These are phyloP conservation scores for Falco columbarius DNA, from an alignment of 2,797 vertebrate genomes.

Conservation along the genomic window DNA sequence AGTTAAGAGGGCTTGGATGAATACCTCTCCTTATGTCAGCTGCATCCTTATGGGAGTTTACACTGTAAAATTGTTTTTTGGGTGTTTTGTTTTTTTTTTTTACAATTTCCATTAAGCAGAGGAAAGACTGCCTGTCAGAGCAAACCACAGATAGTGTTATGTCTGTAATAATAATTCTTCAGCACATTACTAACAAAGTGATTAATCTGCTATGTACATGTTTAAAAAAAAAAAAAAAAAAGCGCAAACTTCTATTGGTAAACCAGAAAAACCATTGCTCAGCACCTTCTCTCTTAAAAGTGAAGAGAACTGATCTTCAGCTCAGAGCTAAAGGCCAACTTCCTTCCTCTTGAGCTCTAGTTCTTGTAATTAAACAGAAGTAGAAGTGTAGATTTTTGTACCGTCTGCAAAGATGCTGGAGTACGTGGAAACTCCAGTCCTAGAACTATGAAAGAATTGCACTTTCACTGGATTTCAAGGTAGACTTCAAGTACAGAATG, in stretches of 20 bases:
- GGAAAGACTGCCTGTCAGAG: background rate
- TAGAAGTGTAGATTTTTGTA: background rate
- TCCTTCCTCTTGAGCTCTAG: background rate
- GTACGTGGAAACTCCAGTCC: background rate
- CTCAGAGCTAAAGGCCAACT: background rate
- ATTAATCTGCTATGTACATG: background rate
- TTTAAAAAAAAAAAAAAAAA: background rate
- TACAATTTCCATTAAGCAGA: background rate
- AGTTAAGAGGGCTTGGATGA: background rate
- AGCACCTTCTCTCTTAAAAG: background rate
- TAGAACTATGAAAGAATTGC: accelerated
- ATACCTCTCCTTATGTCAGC: background rate
- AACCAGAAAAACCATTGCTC: background rate
- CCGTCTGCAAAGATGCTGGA: background rate
- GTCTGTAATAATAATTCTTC: background rate
- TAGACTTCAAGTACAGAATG: background rate
- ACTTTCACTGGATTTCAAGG: background rate
- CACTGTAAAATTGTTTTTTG: background rate
- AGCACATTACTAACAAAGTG: background rate
- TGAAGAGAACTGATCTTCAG: background rate
- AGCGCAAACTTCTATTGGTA: background rate
- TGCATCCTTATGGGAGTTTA: background rate
- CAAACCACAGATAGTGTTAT: background rate
- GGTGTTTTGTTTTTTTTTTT: background rate
- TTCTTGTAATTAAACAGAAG: background rate